Percentiles rank a stretch among this genome's conserved stretches.
These are phyloP conservation scores for Radopholus similis DNA, from an alignment of 1,140 invertebrate species.

Conservation along the genomic window DNA sequence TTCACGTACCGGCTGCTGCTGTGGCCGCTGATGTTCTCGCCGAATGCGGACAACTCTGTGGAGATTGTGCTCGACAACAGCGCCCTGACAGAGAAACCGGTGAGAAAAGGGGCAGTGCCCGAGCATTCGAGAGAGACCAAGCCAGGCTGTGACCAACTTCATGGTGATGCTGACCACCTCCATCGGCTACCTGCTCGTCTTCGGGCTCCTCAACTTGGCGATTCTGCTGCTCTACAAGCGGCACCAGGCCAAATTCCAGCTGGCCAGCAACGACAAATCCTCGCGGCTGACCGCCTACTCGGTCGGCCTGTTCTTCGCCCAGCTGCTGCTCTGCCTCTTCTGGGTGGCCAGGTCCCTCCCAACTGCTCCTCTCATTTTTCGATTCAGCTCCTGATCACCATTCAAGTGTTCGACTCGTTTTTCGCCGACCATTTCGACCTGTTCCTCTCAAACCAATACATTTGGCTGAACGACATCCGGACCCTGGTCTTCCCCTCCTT, in stretches of 20 bases:
- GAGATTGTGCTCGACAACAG: slow-evolving; percentile 3
- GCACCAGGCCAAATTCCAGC: neutral
- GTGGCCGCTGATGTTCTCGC: neutral
- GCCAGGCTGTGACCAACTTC: neutral
- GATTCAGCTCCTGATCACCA: neutral
- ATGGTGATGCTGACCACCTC: neutral
- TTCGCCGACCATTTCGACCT: neutral
- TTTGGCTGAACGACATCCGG: slow-evolving; percentile 3
- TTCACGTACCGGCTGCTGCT: neutral
- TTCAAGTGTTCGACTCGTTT: neutral
- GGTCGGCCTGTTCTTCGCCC: neutral
- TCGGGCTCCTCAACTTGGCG: neutral
- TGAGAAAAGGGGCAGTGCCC: neutral
- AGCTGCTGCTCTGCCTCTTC: neutral
- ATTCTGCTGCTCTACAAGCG: neutral
- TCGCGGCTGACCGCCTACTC: neutral
- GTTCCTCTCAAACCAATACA: neutral
- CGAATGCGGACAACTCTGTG: neutral
- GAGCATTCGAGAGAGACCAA: neutral
- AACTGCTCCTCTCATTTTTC: neutral
- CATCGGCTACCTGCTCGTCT: neutral
- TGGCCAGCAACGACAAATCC: neutral
- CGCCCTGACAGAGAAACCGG: neutral
- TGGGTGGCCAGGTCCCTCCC: neutral
- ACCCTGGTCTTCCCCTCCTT: neutral